Evolutionary conservation across 2,888 invertebrate genomes (phyloP), one percentile per base, ranked within the genome.

Genomic region (Aquatica leii): DNA sequence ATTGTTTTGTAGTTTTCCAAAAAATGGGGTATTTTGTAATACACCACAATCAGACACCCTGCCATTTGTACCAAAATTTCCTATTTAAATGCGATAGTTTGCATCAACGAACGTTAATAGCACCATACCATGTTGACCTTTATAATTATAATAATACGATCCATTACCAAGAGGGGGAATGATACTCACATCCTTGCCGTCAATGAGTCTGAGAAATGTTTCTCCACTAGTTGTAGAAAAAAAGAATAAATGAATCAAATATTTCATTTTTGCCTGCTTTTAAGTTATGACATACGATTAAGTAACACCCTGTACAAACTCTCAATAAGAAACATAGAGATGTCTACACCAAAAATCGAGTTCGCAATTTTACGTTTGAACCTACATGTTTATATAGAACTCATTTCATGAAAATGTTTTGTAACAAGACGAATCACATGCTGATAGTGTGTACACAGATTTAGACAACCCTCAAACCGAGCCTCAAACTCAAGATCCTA

Each of bases 131-230:
- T 70, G 66, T 35, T 51, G 54, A 8, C 55, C 53, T 68, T 75
- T 73, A 55, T 75, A 75, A 49, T 73, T 75, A 31, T 58, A 75
- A 70, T 57, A 75, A 57, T 62, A 65, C 4, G 73, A 75, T 20
- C 73, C 73, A 48, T 69, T 68, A 40, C 51, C 62, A 5, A 49
- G 35, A 48, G 73, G 71, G 20, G 71, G 60, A 35, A 59, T 48
- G 17, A 74, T 74, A 6, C 46, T 31, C 24, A 73, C 53, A 65
- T 74, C 71, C 57, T 74, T 74, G n/a, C 72, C 69, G 58, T 74
- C 73, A 40, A 75, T 34, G 17, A 69, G 67, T 21, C 72, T 59
- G 41, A 34, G 31, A 31, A 31, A 31, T 31, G 31, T 31, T 31
- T 31, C 31, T 72, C 71, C 68, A 68, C 37, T 70, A 68, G 60